Evolutionary conservation across 2,888 invertebrate species (phyloP), one percentile per base, ranked within the genome.

Genomic region (Rhagium mordax): DNA sequence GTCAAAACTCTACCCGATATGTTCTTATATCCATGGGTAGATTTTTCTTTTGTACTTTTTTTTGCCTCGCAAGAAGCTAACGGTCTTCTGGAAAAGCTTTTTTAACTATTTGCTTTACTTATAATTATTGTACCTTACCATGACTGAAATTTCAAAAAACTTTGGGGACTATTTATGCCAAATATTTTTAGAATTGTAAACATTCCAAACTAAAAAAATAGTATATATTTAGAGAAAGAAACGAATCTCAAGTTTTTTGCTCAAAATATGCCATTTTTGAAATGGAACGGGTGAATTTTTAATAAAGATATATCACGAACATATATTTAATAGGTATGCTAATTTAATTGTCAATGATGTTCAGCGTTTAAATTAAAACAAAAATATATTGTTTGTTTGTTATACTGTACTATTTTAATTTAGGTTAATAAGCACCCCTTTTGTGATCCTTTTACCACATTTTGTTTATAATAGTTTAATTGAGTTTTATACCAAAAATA

Each of bases 401-500:
- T 15, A 16, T 16, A 49, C 15, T 49, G 18, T 51, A 10, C 18
- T 51, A 10, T 20, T 20, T 20, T 20, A 51, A 18, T 20, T 7
- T 41, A n/a, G 13, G 13, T 53, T 67, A 57, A 16, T 57, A 21
- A 49, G 24, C 48, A 59, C 27, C 24, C 13, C 6, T 48, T 68
- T 59, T 68, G 68, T 60, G 59, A 74, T 70, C 49, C 70, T 67
- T 70, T 69, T 73, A 71, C 70, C 65, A 66, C 67, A 41, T 41
- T n/a, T 29, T 64, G 71, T 73, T 70, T 66, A 69, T 72, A 64
- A 53, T 67, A 67, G 47, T 64, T 55, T 64, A 55, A n/a, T 66
- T 57, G 55, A 71, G 65, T 74, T 73, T 78, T 71, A 72, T 74
- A 76, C 78, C 76, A 78, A 78, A 75, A 76, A 60, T 74, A 76